A percentile compares a stretch with the other conserved stretches of the same genome.
phyloP scores from a whole-genome alignment of 1,140 invertebrate species.

The Ylistrum balloti region DNA sequence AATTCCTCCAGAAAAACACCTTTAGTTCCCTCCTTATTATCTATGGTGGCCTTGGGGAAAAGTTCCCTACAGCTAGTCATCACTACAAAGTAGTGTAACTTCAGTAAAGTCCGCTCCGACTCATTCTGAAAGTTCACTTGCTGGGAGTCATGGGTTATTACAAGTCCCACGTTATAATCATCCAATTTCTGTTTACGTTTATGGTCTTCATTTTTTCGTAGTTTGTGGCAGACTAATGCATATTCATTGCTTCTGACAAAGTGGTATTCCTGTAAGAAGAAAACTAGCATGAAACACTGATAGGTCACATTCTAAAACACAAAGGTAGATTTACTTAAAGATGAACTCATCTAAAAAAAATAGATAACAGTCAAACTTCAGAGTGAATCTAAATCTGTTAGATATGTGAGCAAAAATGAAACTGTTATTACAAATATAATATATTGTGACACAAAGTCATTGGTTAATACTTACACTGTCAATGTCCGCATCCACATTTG shows the following conservation, averaged over 20 bases:
- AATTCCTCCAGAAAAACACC: not conserved
- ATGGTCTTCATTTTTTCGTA: constrained; percentile 37
- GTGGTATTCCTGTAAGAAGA: constrained; percentile 64
- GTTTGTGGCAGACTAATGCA: constrained; percentile 72
- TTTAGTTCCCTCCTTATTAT: constrained; percentile 86
- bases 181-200: constrained; percentile 58
- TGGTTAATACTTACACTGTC: constrained; percentile 71
- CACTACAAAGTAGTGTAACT: constrained; percentile 89
- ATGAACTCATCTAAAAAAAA: too few species aligned
- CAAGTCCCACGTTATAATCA: constrained; percentile 88
- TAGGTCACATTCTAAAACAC: too few species aligned
- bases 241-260: constrained; percentile 70
- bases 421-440: too few species aligned
- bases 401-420: too few species aligned
- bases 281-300: too few species aligned
- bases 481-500: constrained; percentile 75
- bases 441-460: too few species aligned
- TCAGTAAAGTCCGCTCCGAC: constrained; percentile 81
- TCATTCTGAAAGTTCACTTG: constrained; percentile 56
- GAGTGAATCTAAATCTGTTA: too few species aligned
- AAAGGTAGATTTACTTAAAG: too few species aligned
- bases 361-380: too few species aligned
- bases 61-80: constrained; percentile 88
- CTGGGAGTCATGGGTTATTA: constrained; percentile 85
- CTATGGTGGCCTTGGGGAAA: constrained; percentile 87